Percentiles rank a stretch among this genome's conserved stretches.
Conservation (phyloP, 2,797 vertebrate genomes). For the Acropternis orthonyx region DNA sequence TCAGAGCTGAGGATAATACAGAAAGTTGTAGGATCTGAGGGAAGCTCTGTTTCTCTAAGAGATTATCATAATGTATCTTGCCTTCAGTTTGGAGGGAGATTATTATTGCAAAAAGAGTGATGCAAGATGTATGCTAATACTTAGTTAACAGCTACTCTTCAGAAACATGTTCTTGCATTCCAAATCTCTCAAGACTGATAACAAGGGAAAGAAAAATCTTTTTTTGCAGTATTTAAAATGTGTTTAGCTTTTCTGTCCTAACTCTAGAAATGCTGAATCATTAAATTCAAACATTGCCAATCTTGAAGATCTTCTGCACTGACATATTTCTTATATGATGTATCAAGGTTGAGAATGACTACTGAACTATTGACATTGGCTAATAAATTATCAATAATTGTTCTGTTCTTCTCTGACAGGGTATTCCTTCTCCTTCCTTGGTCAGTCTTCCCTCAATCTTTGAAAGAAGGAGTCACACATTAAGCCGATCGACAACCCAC, state of each 20-base stretch:
- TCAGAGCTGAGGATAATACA: neutral
- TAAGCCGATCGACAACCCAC: conserved; percentile 94
- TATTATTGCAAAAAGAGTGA: neutral
- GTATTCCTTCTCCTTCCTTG: conserved; percentile 89
- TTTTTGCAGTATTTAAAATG: neutral
- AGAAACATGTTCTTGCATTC: neutral
- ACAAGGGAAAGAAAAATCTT: neutral
- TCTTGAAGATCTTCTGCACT: neutral
- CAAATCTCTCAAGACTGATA: neutral
- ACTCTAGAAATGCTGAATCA: neutral
- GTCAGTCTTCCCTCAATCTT: conserved; percentile 88
- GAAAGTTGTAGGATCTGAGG: neutral
- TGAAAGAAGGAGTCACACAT: conserved; percentile 92
- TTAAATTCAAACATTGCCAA: neutral
- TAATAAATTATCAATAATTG: neutral
- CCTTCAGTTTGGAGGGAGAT: conserved; percentile 22
- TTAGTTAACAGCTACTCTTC: neutral
- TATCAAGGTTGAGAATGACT: neutral
- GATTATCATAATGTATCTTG: neutral
- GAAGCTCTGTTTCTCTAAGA: neutral
- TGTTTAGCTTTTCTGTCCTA: neutral
- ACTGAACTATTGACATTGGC: neutral
- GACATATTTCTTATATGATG: neutral
- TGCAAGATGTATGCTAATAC: neutral
- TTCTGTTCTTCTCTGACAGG: conserved; percentile 70